phyloP scores from a whole-genome alignment of 2,113 vertebrate species.

The Channa argus region DNA sequence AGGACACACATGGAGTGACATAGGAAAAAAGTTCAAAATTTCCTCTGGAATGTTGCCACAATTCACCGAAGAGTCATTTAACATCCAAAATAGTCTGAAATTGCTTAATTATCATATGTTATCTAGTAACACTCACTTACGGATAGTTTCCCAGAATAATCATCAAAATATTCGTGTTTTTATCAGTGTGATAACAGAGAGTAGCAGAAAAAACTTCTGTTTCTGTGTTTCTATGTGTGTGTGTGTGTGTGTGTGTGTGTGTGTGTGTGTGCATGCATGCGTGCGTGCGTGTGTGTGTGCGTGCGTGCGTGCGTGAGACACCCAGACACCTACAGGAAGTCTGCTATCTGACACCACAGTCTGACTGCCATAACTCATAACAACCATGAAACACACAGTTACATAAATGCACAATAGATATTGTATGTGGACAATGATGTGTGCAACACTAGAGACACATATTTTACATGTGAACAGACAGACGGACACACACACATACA shows the following conservation, averaged over 20 bases:
- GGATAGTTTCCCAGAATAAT: too few relatives aligned
- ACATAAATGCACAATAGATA: constrained; percentile 23
- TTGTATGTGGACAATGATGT: background rate
- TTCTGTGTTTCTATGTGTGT: background rate
- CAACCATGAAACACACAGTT: constrained; percentile 19
- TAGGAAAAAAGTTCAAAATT: constrained; percentile 14
- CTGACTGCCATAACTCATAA: constrained; percentile 55
- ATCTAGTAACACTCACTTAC: too few relatives aligned
- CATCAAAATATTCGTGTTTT: background rate
- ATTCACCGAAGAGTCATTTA: constrained; percentile 7
- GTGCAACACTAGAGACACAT: background rate
- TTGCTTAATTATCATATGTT: too few relatives aligned
- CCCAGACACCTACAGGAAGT: constrained; percentile 34
- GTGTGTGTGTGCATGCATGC: constrained; percentile 2
- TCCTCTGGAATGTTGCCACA: background rate
- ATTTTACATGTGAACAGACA: background rate
- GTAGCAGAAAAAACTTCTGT: background rate
- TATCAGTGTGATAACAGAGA: background rate
- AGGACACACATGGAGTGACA: constrained; percentile 11
- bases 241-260: background rate
- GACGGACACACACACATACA: constrained; percentile 4
- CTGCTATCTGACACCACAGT: constrained; percentile 65
- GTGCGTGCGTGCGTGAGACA: constrained; percentile 1
- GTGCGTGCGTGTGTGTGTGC: too few relatives aligned
- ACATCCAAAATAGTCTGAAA: background rate